Base-by-base conservation (phyloP, 1,140 invertebrate genomes). In the Elymnias hypermnestra region DNA sequence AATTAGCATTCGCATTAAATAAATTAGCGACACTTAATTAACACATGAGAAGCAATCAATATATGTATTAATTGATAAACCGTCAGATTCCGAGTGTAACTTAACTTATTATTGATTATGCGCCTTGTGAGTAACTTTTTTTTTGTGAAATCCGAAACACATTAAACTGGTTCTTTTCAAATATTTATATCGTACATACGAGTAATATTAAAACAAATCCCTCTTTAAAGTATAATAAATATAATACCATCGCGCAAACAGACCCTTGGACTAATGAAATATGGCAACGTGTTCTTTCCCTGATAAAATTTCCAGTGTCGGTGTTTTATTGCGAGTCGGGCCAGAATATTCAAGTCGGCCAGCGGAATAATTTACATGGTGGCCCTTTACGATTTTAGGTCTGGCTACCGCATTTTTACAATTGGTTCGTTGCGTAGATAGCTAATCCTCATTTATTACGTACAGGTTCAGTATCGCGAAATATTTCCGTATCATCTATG, bases 361-460 rank as follows among this genome's bases (percentile, higher is more conserved):
- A 55, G 53, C 61, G 63, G 72, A 75, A 75, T 82, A 75, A 79
- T 77, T 77, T 73, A 72, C 69, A 68, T 57, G 69, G 64, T 71
- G 77, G 67, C 67, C 65, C 58, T 64, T 69, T 63, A 60, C 45
- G 57, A 47, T 58, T 67, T 71, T 59, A 70, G 57, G 54, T 22
- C 17, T 44, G 47, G 63, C 69, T 69, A 72, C 66, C 61, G 63
- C 42, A 43, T 71, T 72, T 72, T 69, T 36, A 56, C 46, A 53
- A 44, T 25, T 21, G 15, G 33, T 12, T 5, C 8, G 15, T 36
- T 36, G 12, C 7, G 31, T 35, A 18, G 15, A 35, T 17, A 14
- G 31, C 31, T 17, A 17, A 15, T 35, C 31, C 18, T 8, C 15
- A 18, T 18, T 4, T 21, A 21, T 21, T 21, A 21, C 17, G 3